phyloP scores from a whole-genome alignment of 2,113 vertebrate species.

The Trichechus manatus region DNA sequence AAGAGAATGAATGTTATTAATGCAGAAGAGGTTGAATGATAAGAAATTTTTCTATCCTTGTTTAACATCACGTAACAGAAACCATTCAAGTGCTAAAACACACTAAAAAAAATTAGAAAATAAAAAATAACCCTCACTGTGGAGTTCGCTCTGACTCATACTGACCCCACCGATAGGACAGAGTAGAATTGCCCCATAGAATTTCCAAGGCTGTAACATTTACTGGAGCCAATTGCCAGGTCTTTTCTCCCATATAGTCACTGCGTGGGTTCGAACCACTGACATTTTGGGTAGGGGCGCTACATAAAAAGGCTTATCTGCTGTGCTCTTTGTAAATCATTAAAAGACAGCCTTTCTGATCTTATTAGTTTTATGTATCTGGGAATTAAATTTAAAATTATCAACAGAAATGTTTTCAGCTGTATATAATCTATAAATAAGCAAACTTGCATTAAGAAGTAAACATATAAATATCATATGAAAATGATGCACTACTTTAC shows the following conservation, averaged over 20 bases:
- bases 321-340: neutral
- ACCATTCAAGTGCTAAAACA: neutral
- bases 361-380: neutral
- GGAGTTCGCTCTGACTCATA: too few relatives aligned
- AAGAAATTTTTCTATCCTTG: neutral
- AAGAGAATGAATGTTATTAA: neutral
- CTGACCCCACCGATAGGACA: too few relatives aligned
- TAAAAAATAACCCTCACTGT: too few relatives aligned
- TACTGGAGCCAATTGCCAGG: too few relatives aligned
- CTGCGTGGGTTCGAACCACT: too few relatives aligned
- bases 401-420: neutral
- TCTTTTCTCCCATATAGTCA: too few relatives aligned
- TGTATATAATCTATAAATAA: neutral
- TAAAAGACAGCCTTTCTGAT: neutral
- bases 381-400: neutral
- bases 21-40: neutral
- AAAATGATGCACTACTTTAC: neutral
- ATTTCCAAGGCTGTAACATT: too few relatives aligned
- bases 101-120: neutral
- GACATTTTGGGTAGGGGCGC: neutral
- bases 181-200: too few relatives aligned
- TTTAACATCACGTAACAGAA: conserved; percentile 57
- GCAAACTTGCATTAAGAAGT: neutral
- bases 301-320: neutral
- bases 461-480: neutral